phyloP scores from a whole-genome alignment of 2,888 invertebrate species.

The Drosophila acutilabella region DNA sequence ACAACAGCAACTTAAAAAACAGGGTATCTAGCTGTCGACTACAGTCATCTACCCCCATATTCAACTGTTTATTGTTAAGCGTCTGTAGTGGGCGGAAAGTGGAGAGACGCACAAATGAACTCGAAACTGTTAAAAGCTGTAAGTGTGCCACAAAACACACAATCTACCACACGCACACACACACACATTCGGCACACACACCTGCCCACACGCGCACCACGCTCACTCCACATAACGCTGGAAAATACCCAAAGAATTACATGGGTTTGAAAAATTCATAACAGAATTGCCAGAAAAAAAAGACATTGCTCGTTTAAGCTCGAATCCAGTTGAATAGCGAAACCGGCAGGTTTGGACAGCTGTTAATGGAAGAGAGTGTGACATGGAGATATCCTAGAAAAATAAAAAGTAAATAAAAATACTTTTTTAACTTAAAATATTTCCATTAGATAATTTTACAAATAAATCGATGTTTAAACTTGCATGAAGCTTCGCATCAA shows the following conservation, averaged over 20 bases:
- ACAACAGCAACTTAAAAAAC: background rate
- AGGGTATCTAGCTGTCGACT: background rate
- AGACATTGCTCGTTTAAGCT: conserved; percentile 22
- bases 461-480: too few relatives aligned
- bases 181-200: conserved; percentile 8
- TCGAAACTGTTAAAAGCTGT: conserved; percentile 32
- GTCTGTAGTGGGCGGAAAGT: background rate
- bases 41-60: background rate
- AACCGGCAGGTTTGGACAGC: background rate
- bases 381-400: background rate
- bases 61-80: background rate
- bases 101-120: conserved; percentile 21
- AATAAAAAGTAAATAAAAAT: too few relatives aligned
- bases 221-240: background rate
- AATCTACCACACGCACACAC: conserved; percentile 9
- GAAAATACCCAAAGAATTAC: conserved; percentile 10
- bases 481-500: too few relatives aligned
- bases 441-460: too few relatives aligned
- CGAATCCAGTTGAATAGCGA: conserved; percentile 35
- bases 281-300: conserved; percentile 47
- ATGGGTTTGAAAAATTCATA: conserved; percentile 61
- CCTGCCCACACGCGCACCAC: background rate
- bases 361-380: background rate
- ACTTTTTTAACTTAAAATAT: too few relatives aligned
- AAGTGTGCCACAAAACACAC: conserved; percentile 34